These are phyloP conservation scores for Odobenus rosmarus DNA, from an alignment of 2,113 vertebrate species.

Conservation along the genomic window DNA sequence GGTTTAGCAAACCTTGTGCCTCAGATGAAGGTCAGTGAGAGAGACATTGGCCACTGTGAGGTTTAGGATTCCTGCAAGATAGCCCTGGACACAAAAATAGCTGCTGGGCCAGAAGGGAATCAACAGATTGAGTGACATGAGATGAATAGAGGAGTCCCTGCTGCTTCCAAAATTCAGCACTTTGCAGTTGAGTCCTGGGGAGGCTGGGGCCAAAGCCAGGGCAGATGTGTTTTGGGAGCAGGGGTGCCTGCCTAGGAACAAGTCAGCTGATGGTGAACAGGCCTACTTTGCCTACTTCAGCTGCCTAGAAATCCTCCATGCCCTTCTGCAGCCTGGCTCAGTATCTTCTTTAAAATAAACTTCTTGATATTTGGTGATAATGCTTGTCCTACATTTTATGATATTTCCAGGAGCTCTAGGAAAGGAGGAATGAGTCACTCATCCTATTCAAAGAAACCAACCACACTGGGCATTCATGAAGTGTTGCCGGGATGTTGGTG, in stretches of 20 bases:
- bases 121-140: background rate
- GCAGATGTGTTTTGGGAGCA: background rate
- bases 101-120: background rate
- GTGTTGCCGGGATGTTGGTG: background rate
- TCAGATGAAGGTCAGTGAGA: background rate
- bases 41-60: background rate
- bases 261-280: accelerated
- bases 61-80: background rate
- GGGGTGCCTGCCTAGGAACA: too few relatives aligned
- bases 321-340: background rate
- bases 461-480: background rate
- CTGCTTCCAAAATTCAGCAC: background rate
- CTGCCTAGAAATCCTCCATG: background rate
- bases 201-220: accelerated
- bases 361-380: background rate
- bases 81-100: background rate
- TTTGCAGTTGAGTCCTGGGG: background rate
- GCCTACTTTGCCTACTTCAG: background rate
- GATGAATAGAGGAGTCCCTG: background rate
- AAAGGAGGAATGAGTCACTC: conserved; percentile 60
- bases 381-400: background rate
- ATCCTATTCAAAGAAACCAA: conserved; percentile 51
- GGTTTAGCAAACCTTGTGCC: background rate
- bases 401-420: conserved; percentile 38
- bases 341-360: background rate